Conservation (phyloP, 2,113 vertebrate genomes). For the Alligator mississippiensis region DNA sequence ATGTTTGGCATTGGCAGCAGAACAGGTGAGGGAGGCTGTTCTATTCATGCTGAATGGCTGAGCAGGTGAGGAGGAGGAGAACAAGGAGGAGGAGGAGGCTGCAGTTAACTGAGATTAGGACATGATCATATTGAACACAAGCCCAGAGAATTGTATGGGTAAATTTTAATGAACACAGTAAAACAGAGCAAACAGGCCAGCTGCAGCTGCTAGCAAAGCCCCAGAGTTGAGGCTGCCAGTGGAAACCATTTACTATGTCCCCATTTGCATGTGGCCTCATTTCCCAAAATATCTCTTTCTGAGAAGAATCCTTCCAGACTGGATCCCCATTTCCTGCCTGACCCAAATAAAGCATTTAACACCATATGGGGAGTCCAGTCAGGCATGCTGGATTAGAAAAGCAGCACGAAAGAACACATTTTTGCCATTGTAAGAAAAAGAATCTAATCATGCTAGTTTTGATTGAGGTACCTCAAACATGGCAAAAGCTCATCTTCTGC, state of each 20-base stretch:
- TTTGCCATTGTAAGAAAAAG: slow-evolving; percentile 34
- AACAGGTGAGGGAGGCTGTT: not conserved
- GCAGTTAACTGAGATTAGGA: not conserved
- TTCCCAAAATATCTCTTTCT: not conserved
- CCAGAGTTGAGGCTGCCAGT: not conserved
- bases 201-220: not conserved
- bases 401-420: not conserved
- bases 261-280: not conserved
- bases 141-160: not conserved
- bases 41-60: not conserved
- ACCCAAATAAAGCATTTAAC: not conserved
- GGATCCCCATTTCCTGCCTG: not conserved
- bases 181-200: not conserved
- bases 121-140: not conserved
- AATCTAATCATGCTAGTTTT: slow-evolving; percentile 37
- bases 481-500: not conserved
- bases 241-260: not conserved
- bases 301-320: slow-evolving; percentile 7
- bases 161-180: not conserved
- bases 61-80: not conserved
- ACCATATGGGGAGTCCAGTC: not conserved
- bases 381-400: slow-evolving; percentile 26
- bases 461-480: slow-evolving; percentile 2
- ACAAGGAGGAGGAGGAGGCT: not conserved
- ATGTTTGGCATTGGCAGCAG: not conserved